A percentile compares a stretch with the other conserved stretches of the same genome.
Evolutionary conservation across 2,888 invertebrate genomes (phyloP).

Genomic region (Diloba caeruleocephala): DNA sequence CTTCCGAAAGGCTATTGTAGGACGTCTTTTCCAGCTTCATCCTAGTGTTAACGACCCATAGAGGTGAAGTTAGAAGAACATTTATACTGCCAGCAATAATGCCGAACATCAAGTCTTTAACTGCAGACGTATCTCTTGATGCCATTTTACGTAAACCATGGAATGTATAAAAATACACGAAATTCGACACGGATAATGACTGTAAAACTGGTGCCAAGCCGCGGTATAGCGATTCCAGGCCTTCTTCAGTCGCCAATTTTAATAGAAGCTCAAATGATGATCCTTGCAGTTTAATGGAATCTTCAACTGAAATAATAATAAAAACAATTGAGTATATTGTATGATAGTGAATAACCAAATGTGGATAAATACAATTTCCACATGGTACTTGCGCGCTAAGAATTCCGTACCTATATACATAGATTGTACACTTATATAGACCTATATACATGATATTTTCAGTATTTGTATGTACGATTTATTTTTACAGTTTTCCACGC

Average conservation of each 20-base stretch:
- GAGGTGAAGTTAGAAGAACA: constrained; percentile 95
- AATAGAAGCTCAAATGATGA: constrained; percentile 91
- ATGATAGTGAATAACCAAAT: too few relatives aligned
- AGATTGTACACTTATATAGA: too few relatives aligned
- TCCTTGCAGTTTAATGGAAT: constrained; percentile 90
- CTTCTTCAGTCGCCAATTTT: constrained; percentile 91
- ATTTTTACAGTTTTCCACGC: too few relatives aligned
- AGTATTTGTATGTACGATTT: too few relatives aligned
- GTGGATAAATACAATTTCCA: too few relatives aligned
- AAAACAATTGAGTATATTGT: too few relatives aligned
- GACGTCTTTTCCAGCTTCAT: constrained; percentile 93
- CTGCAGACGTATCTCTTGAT: constrained; percentile 89
- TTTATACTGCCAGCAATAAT: constrained; percentile 94
- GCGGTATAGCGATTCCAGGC: constrained; percentile 91
- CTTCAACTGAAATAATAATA: constrained; percentile 90
- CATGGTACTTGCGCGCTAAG: too few relatives aligned
- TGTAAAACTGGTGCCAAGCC: constrained; percentile 95
- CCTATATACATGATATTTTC: too few relatives aligned
- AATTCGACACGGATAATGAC: constrained; percentile 96
- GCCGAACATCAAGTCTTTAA: constrained; percentile 93
- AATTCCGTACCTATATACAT: too few relatives aligned
- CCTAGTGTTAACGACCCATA: constrained; percentile 97
- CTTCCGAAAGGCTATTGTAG: constrained; percentile 88
- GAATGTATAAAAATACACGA: constrained; percentile 98
- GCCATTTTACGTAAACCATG: constrained; percentile 92